Conservation (phyloP, 2,888 invertebrate genomes). For the Venusia cambrica region DNA sequence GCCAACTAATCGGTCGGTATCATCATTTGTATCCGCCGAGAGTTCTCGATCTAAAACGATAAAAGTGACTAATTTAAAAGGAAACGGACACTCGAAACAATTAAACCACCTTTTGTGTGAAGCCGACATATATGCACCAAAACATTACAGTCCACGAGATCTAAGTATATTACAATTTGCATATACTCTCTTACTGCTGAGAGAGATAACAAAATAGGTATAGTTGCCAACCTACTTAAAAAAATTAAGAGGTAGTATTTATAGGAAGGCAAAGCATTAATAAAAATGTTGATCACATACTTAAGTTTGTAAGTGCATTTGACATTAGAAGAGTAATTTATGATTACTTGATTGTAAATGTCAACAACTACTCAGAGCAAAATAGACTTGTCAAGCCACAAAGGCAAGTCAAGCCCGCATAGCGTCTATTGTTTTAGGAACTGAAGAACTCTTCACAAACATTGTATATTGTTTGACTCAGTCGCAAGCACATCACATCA, state of each 20-base stretch:
- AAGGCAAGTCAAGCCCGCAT: constrained; percentile 57
- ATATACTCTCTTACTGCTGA: constrained; percentile 37
- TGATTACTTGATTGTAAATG: constrained; percentile 50
- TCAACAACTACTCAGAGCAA: constrained; percentile 46
- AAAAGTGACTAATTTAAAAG: constrained; percentile 26
- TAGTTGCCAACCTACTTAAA: too few species aligned
- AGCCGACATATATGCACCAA: too few species aligned
- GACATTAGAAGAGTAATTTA: constrained; percentile 38
- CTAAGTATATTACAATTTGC: constrained; percentile 23
- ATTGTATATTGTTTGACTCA: constrained; percentile 36
- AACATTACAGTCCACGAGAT: too few species aligned
- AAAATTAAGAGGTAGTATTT: too few species aligned
- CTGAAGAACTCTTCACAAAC: constrained; percentile 43
- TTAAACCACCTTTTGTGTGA: constrained; percentile 14
- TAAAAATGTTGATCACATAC: too few species aligned
- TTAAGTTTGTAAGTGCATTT: too few species aligned
- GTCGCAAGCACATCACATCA: constrained; percentile 26
- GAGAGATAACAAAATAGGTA: constrained; percentile 39
- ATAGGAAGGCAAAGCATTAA: too few species aligned
- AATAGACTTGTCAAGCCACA: constrained; percentile 38
- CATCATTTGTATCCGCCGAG: constrained; percentile 32
- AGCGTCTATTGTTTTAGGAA: constrained; percentile 64
- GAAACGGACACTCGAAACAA: constrained; percentile 17
- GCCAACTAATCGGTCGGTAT: constrained; percentile 33
- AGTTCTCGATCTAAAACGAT: constrained; percentile 26